phyloP scores from a whole-genome alignment of 2,888 invertebrate species.

The Eutolmus rufibarbis region DNA sequence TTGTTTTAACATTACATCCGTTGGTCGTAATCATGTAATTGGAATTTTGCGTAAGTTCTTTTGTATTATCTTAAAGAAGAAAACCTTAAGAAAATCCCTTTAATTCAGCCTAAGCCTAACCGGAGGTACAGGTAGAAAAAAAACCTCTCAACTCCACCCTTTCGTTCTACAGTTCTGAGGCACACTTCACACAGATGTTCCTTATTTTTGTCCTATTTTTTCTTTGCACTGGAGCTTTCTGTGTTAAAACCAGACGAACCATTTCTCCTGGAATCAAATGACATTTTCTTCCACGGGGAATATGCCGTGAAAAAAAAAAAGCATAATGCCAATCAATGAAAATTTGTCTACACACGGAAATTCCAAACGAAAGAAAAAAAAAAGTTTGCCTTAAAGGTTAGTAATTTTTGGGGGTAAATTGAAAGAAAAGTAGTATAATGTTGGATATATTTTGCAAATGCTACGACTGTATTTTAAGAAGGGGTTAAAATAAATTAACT shows the following conservation, averaged over 20 bases:
- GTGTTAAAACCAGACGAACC: background rate
- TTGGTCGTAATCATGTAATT: background rate
- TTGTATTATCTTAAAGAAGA: background rate
- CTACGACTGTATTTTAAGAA: background rate
- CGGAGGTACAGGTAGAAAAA: background rate
- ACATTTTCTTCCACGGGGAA: background rate
- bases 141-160: background rate
- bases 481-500: background rate
- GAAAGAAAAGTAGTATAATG: background rate
- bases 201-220: background rate
- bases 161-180: background rate
- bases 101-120: background rate
- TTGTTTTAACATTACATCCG: background rate
- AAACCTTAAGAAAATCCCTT: background rate
- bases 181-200: background rate
- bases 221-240: background rate
- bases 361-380: background rate
- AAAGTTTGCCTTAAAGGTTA: background rate
- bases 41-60: background rate
- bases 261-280: background rate
- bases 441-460: too few species aligned
- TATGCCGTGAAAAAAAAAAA: background rate
- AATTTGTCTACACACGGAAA: background rate
- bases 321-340: background rate
- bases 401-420: background rate